Evolutionary conservation across 2,113 vertebrate species (phyloP).

Genomic region (Oceanodroma tethys): DNA sequence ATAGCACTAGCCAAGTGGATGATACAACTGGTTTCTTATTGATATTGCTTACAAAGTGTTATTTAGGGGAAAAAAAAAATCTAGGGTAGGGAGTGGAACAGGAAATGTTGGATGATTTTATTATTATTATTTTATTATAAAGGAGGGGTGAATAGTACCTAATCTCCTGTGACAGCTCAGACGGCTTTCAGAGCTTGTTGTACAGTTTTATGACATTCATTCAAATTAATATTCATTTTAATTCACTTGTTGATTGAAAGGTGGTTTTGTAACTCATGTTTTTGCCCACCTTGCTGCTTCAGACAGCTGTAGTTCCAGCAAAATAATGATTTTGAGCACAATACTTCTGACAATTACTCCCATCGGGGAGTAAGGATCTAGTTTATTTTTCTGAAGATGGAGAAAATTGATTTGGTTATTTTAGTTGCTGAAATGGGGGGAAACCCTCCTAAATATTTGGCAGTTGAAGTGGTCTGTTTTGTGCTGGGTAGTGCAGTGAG

Average conservation of each 20-base stretch:
- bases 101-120: not conserved
- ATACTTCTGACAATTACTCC: not conserved
- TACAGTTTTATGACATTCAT: not conserved
- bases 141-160: not conserved
- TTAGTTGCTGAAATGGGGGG: not conserved
- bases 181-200: not conserved
- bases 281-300: not conserved
- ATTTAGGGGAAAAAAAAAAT: not conserved
- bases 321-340: not conserved
- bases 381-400: not conserved
- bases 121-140: not conserved
- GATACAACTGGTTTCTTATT: not conserved
- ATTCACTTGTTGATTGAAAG: not conserved
- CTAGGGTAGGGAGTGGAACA: not conserved
- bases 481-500: not conserved
- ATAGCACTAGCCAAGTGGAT: not conserved
- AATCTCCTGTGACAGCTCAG: not conserved
- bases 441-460: not conserved
- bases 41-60: not conserved
- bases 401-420: not conserved
- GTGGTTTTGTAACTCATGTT: not conserved
- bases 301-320: not conserved
- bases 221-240: not conserved
- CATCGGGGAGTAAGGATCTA: not conserved
- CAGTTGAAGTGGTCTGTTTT: not conserved